Evolutionary conservation across 1,140 invertebrate genomes (phyloP).

Genomic region (Odontomachus brunneus): DNA sequence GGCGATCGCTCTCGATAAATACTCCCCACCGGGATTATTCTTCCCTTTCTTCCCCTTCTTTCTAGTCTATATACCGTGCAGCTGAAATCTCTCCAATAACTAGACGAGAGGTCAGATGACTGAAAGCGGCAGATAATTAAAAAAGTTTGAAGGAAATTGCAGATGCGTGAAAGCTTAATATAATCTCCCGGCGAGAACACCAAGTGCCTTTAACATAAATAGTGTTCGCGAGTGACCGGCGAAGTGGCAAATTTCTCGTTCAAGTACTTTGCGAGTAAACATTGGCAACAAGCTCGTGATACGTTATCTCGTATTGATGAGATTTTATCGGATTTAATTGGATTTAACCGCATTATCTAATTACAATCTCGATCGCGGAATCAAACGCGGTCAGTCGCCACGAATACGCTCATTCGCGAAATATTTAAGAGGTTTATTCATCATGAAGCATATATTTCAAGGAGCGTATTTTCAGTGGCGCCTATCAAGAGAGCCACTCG

Average conservation of each 20-base stretch:
- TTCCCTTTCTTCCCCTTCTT: neutral
- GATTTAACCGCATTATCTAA: neutral
- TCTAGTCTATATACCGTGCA: neutral
- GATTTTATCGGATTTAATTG: too few species aligned
- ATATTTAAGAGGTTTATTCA: too few species aligned
- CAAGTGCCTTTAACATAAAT: slow-evolving; percentile 27
- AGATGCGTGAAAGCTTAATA: slow-evolving; percentile 13
- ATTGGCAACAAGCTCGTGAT: neutral
- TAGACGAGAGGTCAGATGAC: neutral
- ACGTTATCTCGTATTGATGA: too few species aligned
- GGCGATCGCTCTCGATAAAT: slow-evolving; percentile 41
- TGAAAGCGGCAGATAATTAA: slow-evolving; percentile 21
- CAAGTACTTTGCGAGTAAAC: neutral
- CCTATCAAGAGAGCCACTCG: too few species aligned
- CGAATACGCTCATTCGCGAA: neutral
- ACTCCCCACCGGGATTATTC: neutral
- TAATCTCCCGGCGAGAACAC: neutral
- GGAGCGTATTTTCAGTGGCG: too few species aligned
- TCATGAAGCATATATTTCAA: too few species aligned
- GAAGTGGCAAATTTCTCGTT: neutral
- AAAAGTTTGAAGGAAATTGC: slow-evolving; percentile 41
- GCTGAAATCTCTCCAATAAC: slow-evolving; percentile 10
- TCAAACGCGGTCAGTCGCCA: neutral
- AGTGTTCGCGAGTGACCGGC: neutral
- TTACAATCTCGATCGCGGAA: neutral